These are phyloP conservation scores for Epinephelus lanceolatus DNA, from an alignment of 2,113 vertebrate genomes.

Conservation along the genomic window DNA sequence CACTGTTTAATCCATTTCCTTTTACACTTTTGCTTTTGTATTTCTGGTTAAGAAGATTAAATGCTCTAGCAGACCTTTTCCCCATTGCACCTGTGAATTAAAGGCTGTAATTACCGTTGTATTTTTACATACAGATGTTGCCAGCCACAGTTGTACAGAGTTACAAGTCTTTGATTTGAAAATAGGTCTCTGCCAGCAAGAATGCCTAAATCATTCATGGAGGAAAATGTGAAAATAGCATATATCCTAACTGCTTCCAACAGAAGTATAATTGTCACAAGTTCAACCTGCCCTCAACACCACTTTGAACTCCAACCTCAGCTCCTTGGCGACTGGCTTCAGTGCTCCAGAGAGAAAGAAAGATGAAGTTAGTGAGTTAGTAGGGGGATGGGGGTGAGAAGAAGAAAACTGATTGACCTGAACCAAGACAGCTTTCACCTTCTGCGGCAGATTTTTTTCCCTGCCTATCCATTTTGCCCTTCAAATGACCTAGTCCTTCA, in stretches of 20 bases:
- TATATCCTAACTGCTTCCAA: constrained; percentile 4
- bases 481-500: constrained; percentile 63
- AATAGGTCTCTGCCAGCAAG: not conserved
- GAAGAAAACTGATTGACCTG: constrained; percentile 59
- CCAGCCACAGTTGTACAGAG: not conserved
- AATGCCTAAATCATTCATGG: not conserved
- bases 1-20: not conserved
- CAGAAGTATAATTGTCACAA: constrained; percentile 27
- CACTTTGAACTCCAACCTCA: constrained; percentile 41
- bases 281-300: constrained; percentile 27
- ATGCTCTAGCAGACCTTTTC: not conserved
- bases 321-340: constrained; percentile 18
- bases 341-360: constrained; percentile 19
- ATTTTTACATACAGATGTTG: not conserved
- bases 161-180: not conserved
- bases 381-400: constrained; percentile 21
- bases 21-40: not conserved
- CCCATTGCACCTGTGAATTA: not conserved
- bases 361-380: constrained; percentile 34
- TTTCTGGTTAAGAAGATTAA: not conserved
- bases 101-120: not conserved
- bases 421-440: constrained; percentile 50
- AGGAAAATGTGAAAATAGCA: not conserved
- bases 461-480: constrained; percentile 43
- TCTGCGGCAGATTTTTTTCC: constrained; percentile 16